phyloP scores from a whole-genome alignment of 2,797 vertebrate genomes.

The Rhynchonycteris naso region DNA sequence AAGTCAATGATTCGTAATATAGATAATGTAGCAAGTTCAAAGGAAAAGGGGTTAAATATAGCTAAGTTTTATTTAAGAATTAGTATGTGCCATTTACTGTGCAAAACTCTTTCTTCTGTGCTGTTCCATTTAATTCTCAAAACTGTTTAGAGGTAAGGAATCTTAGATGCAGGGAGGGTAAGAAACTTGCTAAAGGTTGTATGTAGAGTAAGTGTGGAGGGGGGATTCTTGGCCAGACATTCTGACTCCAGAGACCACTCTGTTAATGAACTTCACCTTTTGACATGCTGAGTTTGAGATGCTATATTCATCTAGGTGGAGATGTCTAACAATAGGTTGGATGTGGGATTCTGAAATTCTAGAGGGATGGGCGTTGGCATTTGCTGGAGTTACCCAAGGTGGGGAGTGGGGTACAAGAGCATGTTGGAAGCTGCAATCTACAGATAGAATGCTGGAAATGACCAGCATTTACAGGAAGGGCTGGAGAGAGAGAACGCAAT shows the following conservation, averaged over 20 bases:
- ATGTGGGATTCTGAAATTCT: neutral
- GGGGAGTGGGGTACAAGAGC: fast-evolving
- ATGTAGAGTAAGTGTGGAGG: neutral
- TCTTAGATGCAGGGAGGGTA: neutral
- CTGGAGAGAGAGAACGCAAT: neutral
- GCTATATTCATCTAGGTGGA: no score
- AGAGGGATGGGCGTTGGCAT: neutral
- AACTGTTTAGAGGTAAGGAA: neutral
- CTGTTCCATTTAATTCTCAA: neutral
- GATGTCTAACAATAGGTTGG: neutral
- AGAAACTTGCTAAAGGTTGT: neutral
- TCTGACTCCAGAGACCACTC: neutral
- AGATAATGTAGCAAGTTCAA: neutral
- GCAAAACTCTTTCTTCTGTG: neutral
- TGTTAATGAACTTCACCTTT: neutral
- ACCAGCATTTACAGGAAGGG: neutral
- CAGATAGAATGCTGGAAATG: neutral
- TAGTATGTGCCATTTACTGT: neutral
- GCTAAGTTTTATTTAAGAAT: neutral
- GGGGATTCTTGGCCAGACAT: neutral
- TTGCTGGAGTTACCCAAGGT: neutral
- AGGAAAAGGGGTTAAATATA: neutral
- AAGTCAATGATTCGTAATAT: neutral
- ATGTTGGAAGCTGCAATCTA: neutral
- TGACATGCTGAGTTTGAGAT: neutral